Percentiles rank a stretch among this genome's conserved stretches.
Conservation (phyloP, 2,113 vertebrate genomes). For the Lucifuga dentata region DNA sequence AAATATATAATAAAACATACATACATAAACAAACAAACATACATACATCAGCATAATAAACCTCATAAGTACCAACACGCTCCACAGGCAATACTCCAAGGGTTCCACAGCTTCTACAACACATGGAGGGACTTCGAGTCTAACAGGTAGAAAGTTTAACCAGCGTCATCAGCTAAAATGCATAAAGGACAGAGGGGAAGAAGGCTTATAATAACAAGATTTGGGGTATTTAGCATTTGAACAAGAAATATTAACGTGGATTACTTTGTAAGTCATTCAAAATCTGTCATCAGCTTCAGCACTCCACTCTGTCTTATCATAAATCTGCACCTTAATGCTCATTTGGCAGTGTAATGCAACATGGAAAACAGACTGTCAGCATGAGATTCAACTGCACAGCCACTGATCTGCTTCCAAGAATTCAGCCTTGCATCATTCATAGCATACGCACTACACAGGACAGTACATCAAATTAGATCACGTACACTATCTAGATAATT, state of each 20-base stretch:
- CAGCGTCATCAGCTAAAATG: slow-evolving; percentile 60
- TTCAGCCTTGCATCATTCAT: slow-evolving; percentile 25
- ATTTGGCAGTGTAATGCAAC: slow-evolving; percentile 32
- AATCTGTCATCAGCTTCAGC: slow-evolving; percentile 32
- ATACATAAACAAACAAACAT: too few species aligned
- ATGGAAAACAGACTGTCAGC: slow-evolving; percentile 1
- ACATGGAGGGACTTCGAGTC: neutral
- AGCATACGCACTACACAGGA: slow-evolving; percentile 14
- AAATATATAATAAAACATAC: too few species aligned
- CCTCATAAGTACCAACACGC: neutral
- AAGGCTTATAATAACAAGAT: slow-evolving; percentile 83
- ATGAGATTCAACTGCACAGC: slow-evolving; percentile 6
- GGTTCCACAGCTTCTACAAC: slow-evolving; percentile 19
- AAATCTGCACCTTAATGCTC: slow-evolving; percentile 40
- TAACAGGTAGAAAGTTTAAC: slow-evolving; percentile 44
- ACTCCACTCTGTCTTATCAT: slow-evolving; percentile 5
- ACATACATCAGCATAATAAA: neutral
- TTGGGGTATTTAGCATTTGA: slow-evolving; percentile 73
- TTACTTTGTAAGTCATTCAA: slow-evolving; percentile 61
- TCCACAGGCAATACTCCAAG: neutral
- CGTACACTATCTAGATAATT: neutral
- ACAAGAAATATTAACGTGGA: slow-evolving; percentile 66
- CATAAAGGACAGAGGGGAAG: too few species aligned
- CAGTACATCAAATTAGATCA: slow-evolving; percentile 32
- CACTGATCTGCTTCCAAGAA: slow-evolving; percentile 5